Evolutionary conservation across 1,140 invertebrate genomes (phyloP), one percentile per base, ranked within the genome.

Genomic region (Neotoxoptera formosana): DNA sequence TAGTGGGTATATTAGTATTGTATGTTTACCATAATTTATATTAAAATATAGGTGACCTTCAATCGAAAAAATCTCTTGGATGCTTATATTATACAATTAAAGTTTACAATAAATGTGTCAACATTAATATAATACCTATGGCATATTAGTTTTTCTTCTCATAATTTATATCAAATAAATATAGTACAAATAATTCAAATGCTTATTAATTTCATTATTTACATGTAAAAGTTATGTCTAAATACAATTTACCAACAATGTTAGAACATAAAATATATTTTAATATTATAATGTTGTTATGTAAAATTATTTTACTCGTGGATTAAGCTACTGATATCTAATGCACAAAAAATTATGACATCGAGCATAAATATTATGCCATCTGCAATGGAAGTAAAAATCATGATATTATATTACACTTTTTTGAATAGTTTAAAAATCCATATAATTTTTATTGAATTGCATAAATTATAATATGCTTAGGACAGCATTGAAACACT

Each of bases 401-500:
- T 14, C 30, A 76, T 34, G n/a, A 76, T 76, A 76, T 76, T n/a
- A 34, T n/a, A 76, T 76, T 76, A 76, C 60, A 76, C 14, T 76
- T 76, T n/a, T 76, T n/a, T 76, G 60, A 76, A 76, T 34, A 76
- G 60, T n/a, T 76, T 76, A n/a, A 76, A 76, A n/a, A 76, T 76
- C 60, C 60, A n/a, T 14, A 76, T 76, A 9, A 76, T n/a, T 76
- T 76, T 76, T n/a, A 34, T 17, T n/a, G 60, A 76, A 76, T 76
- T 76, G 60, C 60, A 76, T 76, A 76, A 76, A 76, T 76, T 76
- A n/a, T 76, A 76, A 76, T 76, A 76, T 76, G 60, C 60, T 76
- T 76, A 76, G 30, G 60, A 20, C n/a, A 76, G 60, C 60, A n/a
- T 76, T n/a, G 17, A 76, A 76, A 76, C 30, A 76, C 17, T 34